Percentiles rank a stretch among this genome's conserved stretches.
phyloP scores from a whole-genome alignment of 2,888 invertebrate species.

The Tyria jacobaeae region DNA sequence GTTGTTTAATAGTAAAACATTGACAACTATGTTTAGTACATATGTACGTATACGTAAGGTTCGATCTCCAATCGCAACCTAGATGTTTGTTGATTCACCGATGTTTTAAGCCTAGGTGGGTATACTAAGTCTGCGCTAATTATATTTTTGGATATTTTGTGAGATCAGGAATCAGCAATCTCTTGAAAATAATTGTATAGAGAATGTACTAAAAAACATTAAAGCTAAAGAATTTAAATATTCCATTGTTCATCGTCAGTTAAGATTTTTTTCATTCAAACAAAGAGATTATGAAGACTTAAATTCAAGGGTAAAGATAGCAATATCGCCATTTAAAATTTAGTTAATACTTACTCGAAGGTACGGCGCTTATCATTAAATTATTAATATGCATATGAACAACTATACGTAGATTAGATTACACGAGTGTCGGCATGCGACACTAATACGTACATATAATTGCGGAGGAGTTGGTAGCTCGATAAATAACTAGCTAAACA shows the following conservation, averaged over 20 bases:
- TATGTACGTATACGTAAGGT: too few relatives aligned
- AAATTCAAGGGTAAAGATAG: slow-evolving; percentile 59
- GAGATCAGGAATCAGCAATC: too few relatives aligned
- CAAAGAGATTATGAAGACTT: slow-evolving; percentile 31
- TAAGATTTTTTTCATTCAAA: slow-evolving; percentile 1
- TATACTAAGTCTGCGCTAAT: background rate
- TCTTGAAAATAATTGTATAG: too few relatives aligned
- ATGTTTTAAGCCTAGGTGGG: too few relatives aligned
- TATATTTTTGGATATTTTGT: background rate
- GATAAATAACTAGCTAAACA: slow-evolving; percentile 56
- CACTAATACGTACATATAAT: slow-evolving; percentile 38
- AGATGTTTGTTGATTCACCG: too few relatives aligned
- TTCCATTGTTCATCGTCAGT: background rate
- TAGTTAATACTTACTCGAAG: slow-evolving; percentile 39
- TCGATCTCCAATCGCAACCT: too few relatives aligned
- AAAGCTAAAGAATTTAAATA: background rate
- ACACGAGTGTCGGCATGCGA: slow-evolving; percentile 39
- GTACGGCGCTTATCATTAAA: slow-evolving; percentile 39
- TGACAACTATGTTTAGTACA: too few relatives aligned
- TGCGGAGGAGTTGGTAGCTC: slow-evolving; percentile 36
- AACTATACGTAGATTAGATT: slow-evolving; percentile 53
- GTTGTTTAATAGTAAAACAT: background rate
- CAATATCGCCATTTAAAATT: slow-evolving; percentile 51
- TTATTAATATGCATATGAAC: slow-evolving; percentile 34
- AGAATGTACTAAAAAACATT: background rate